Evolutionary conservation across 2,113 vertebrate species (phyloP).

Genomic region (Pseudorasbora parva): DNA sequence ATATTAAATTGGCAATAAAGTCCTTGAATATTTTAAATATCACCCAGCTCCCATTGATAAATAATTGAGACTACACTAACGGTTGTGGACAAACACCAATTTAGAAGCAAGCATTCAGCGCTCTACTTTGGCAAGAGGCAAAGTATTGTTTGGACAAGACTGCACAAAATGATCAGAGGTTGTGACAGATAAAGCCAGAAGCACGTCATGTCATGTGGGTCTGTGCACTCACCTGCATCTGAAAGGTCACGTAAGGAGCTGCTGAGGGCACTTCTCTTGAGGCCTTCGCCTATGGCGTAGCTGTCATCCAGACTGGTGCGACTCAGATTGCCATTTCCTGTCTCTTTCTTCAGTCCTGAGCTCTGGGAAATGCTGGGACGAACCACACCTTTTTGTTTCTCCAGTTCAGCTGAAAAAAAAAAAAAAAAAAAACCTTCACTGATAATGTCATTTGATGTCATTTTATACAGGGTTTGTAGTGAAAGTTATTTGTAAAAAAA

Average conservation of each 20-base stretch:
- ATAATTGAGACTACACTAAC: conserved; percentile 1
- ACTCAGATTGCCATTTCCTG: conserved; percentile 85
- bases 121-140: conserved; percentile 2
- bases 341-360: conserved; percentile 89
- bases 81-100: not conserved
- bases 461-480: not conserved
- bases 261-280: conserved; percentile 94
- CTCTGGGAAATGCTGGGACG: conserved; percentile 91
- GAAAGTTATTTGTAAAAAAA: not conserved
- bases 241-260: conserved; percentile 96
- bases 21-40: not conserved
- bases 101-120: conserved; percentile 30
- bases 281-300: conserved; percentile 89
- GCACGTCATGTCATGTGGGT: not conserved
- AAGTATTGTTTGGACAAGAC: conserved; percentile 14
- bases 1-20: not conserved
- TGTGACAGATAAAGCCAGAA: conserved; percentile 18
- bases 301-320: conserved; percentile 93
- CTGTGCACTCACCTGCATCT: conserved; percentile 86
- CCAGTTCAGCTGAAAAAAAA: conserved; percentile 84
- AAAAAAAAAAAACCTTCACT: too few relatives aligned
- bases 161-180: not conserved
- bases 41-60: not conserved
- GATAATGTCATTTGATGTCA: not conserved
- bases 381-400: conserved; percentile 96